These are phyloP conservation scores for Rhincodon typus DNA, from an alignment of 2,797 vertebrate species.

Conservation along the genomic window DNA sequence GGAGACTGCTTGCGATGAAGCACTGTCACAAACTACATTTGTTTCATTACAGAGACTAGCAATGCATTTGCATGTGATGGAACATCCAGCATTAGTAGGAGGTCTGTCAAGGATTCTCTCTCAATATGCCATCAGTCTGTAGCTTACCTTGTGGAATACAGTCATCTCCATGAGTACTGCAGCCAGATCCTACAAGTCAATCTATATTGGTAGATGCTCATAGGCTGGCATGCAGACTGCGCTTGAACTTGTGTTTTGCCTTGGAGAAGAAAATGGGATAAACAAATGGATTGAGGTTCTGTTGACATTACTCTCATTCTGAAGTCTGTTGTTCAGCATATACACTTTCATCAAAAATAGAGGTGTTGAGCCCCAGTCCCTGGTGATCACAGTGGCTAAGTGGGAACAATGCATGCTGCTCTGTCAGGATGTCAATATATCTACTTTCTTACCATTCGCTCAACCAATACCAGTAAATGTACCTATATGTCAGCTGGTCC, in stretches of 20 bases:
- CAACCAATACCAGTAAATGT: not conserved
- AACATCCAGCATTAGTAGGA: not conserved
- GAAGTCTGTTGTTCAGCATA: not conserved
- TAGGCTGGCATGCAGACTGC: not conserved
- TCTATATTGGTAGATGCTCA: not conserved
- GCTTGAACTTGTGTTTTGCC: not conserved
- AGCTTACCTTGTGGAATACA: not conserved
- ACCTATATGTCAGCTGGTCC: too few species aligned
- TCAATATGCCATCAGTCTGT: not conserved
- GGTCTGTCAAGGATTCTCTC: not conserved
- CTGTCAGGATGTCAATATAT: not conserved
- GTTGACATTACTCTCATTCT: not conserved
- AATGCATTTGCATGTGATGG: not conserved
- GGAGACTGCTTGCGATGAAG: not conserved
- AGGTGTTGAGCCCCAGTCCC: not conserved
- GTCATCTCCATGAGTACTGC: not conserved
- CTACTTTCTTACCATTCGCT: not conserved
- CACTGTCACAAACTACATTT: not conserved
- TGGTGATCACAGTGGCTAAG: not conserved
- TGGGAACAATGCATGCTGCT: not conserved
- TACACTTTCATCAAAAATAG: not conserved
- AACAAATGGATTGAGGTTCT: not conserved
- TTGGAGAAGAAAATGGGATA: not conserved
- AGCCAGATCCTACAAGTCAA: not conserved
- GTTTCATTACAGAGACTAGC: too few species aligned